Evolutionary conservation across 1,140 invertebrate species (phyloP).

Genomic region (Zophobas atratus): DNA sequence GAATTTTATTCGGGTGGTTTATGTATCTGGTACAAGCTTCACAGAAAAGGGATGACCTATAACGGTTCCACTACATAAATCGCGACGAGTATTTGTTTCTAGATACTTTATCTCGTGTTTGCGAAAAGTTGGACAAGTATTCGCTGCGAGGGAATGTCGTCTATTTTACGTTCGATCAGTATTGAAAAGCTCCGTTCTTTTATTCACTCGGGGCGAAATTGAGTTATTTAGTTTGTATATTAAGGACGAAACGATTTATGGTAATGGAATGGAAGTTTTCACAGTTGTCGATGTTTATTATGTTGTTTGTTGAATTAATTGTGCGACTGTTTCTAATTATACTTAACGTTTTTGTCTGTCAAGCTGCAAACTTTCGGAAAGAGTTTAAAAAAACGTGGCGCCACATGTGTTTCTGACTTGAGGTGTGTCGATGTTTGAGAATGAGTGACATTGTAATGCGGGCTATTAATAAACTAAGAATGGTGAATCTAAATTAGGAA

Average conservation of each 20-base stretch:
- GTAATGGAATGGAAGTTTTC: neutral
- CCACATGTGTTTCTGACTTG: neutral
- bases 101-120: neutral
- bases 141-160: neutral
- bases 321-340: slow-evolving; percentile 14
- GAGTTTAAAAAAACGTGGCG: slow-evolving; percentile 2
- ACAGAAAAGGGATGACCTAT: slow-evolving; percentile 2
- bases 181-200: neutral
- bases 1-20: slow-evolving; percentile 1
- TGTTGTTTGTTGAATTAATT: slow-evolving; percentile 12
- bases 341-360: slow-evolving; percentile 20
- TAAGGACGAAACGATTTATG: neutral
- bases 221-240: neutral
- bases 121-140: neutral
- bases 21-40: neutral
- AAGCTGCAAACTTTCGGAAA: slow-evolving; percentile 1
- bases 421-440: slow-evolving; percentile 1
- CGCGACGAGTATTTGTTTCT: neutral
- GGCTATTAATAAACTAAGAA: neutral
- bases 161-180: too few relatives aligned
- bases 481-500: slow-evolving; percentile 15
- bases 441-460: neutral
- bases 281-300: slow-evolving; percentile 17
- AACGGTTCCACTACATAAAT: slow-evolving; percentile 9
- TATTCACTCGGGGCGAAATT: neutral